Evolutionary conservation across 2,888 invertebrate genomes (phyloP).

Genomic region (Lapara coniferarum): DNA sequence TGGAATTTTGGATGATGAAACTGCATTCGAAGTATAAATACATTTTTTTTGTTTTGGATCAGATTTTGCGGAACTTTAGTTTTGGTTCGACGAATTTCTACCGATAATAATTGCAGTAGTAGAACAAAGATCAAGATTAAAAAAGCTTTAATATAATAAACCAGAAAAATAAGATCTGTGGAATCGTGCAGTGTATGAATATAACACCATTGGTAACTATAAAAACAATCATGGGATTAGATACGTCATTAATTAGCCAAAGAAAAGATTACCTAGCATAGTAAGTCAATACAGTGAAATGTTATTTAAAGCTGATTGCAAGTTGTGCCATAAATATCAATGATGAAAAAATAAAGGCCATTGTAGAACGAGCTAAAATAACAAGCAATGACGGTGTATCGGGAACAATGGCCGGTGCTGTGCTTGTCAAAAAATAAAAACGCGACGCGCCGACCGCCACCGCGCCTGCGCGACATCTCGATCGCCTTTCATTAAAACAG

Average conservation of each 20-base stretch:
- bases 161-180: too few relatives aligned
- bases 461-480: slow-evolving; percentile 6
- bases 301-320: slow-evolving; percentile 24
- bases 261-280: too few relatives aligned
- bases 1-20: slow-evolving; percentile 28
- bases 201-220: too few relatives aligned
- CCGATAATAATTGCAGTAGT: too few relatives aligned
- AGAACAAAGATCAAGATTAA: too few relatives aligned
- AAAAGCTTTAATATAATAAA: too few relatives aligned
- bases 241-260: too few relatives aligned
- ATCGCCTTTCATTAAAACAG: slow-evolving; percentile 19
- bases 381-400: slow-evolving; percentile 61
- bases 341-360: slow-evolving; percentile 29
- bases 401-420: slow-evolving; percentile 76
- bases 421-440: slow-evolving; percentile 79
- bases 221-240: too few relatives aligned
- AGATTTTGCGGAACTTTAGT: neutral
- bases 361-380: slow-evolving; percentile 53
- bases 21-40: slow-evolving; percentile 6
- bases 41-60: neutral
- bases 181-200: too few relatives aligned
- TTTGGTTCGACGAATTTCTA: neutral
- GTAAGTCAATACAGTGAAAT: neutral
- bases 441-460: slow-evolving; percentile 49
- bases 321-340: slow-evolving; percentile 1